Conservation (phyloP, 2,797 vertebrate species). For the Protonibea diacanthus region DNA sequence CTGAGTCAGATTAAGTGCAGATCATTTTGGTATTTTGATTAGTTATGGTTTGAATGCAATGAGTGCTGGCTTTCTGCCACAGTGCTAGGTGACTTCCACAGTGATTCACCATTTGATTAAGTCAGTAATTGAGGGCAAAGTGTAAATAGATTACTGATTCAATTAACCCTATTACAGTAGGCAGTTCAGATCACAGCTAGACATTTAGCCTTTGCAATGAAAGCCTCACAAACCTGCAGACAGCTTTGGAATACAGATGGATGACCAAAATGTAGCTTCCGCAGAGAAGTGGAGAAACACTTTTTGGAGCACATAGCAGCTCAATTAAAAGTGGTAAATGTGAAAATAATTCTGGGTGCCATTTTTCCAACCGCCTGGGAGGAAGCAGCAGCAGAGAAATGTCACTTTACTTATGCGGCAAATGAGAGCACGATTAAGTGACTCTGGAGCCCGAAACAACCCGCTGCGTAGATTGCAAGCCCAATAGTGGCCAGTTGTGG, state of each 20-base stretch:
- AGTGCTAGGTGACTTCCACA: conserved; percentile 24
- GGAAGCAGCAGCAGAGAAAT: conserved; percentile 61
- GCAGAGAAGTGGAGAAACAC: conserved; percentile 2
- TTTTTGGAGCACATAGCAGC: conserved; percentile 50
- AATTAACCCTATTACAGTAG: conserved; percentile 68
- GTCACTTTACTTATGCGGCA: conserved; percentile 64
- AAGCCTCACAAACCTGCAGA: conserved; percentile 41
- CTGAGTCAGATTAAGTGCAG: not conserved
- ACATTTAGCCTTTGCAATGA: conserved; percentile 35
- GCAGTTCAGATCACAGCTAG: conserved; percentile 44
- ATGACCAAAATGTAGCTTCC: conserved; percentile 32
- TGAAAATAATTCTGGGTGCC: conserved; percentile 67
- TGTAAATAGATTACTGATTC: conserved; percentile 72
- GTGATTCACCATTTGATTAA: conserved; percentile 64
- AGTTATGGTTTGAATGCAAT: not conserved
- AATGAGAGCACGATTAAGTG: conserved; percentile 62
- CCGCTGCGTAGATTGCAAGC: conserved; percentile 37
- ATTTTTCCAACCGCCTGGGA: conserved; percentile 60
- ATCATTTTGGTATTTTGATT: not conserved
- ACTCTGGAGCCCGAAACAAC: conserved; percentile 61
- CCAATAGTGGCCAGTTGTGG: conserved; percentile 20
- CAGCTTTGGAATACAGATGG: conserved; percentile 39
- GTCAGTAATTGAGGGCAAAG: conserved; percentile 74
- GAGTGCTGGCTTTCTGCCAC: conserved; percentile 3
- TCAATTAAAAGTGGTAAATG: conserved; percentile 76